Evolutionary conservation across 2,888 invertebrate species (phyloP).

Genomic region (Celastrina argiolus): DNA sequence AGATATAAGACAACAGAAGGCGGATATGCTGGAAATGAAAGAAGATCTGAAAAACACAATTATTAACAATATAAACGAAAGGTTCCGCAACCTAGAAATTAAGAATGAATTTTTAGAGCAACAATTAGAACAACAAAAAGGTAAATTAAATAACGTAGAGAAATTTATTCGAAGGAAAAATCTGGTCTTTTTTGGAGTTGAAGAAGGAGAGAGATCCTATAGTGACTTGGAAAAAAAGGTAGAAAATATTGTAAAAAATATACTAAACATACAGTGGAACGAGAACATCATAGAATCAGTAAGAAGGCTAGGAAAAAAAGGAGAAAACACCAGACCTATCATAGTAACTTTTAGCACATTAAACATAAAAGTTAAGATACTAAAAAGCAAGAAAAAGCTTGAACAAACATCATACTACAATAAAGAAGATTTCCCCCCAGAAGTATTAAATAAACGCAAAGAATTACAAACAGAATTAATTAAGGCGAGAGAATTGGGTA

Average conservation of each 20-base stretch:
- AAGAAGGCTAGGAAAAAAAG: conserved; percentile 29
- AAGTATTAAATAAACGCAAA: conserved; percentile 29
- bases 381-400: conserved; percentile 28
- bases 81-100: conserved; percentile 29
- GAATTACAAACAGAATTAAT: conserved; percentile 30
- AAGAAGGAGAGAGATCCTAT: conserved; percentile 33
- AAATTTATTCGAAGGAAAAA: conserved; percentile 21
- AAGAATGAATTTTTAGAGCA: conserved; percentile 27
- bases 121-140: conserved; percentile 27
- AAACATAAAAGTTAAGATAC: conserved; percentile 26
- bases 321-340: conserved; percentile 26
- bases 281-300: conserved; percentile 26
- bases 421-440: conserved; percentile 33
- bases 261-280: conserved; percentile 29
- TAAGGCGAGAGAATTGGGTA: conserved; percentile 29
- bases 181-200: conserved; percentile 28
- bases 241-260: conserved; percentile 33
- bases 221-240: conserved; percentile 38
- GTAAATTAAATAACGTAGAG: conserved; percentile 25
- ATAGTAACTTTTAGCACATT: conserved; percentile 25
- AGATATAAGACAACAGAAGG: conserved; percentile 31
- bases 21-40: conserved; percentile 33
- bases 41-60: conserved; percentile 33
- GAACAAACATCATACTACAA: conserved; percentile 30
- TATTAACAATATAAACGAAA: conserved; percentile 30